phyloP scores from a whole-genome alignment of 2,113 vertebrate genomes.

The Sialia sialis region DNA sequence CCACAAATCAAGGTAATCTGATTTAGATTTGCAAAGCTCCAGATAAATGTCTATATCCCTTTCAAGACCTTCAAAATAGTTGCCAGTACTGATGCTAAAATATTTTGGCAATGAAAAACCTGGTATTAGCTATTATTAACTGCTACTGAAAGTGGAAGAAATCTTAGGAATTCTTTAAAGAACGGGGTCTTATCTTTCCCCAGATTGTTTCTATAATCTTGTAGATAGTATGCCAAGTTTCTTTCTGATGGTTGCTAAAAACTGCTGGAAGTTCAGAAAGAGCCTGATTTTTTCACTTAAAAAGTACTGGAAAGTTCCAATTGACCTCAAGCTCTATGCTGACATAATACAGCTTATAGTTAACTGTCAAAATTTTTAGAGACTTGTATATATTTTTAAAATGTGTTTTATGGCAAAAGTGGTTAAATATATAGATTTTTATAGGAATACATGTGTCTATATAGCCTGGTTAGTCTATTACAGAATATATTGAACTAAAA shows the following conservation, averaged over 20 bases:
- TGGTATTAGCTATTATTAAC: not conserved
- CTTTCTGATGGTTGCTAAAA: not conserved
- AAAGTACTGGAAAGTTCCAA: not conserved
- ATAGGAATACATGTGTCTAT: not conserved
- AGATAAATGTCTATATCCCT: not conserved
- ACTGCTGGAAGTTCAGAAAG: not conserved
- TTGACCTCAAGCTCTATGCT: not conserved
- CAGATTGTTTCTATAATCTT: not conserved
- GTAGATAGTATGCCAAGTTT: not conserved
- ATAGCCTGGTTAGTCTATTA: not conserved
- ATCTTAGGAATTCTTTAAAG: not conserved
- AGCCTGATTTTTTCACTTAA: not conserved
- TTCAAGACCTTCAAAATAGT: not conserved
- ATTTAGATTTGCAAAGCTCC: not conserved
- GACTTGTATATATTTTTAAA: slow-evolving; percentile 1
- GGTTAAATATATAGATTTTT: not conserved
- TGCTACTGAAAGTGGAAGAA: not conserved
- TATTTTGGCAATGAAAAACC: not conserved
- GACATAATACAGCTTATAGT: not conserved
- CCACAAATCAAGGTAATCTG: not conserved
- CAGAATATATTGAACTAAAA: not conserved
- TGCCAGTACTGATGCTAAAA: not conserved
- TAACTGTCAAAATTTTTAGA: not conserved
- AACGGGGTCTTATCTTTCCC: not conserved
- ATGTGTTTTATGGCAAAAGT: slow-evolving; percentile 16